Evolutionary conservation across 2,797 vertebrate species (phyloP).

Genomic region (Coluber constrictor): DNA sequence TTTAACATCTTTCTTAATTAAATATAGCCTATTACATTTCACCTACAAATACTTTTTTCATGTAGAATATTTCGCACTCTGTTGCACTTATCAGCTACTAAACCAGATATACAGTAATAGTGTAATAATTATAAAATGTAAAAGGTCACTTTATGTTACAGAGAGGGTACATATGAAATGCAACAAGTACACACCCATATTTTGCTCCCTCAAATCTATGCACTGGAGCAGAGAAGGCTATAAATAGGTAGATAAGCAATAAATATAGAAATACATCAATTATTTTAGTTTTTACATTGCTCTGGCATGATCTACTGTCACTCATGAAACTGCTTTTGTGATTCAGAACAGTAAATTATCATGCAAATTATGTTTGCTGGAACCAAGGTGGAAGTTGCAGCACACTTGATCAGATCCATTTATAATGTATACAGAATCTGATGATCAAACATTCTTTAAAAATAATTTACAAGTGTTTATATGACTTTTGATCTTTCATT

Average conservation of each 20-base stretch:
- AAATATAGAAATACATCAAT: background rate
- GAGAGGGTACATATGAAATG: background rate
- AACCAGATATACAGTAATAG: background rate
- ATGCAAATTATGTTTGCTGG: background rate
- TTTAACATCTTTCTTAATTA: background rate
- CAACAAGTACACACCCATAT: background rate
- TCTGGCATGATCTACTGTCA: background rate
- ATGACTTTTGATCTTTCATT: slow-evolving; percentile 1
- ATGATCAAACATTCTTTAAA: slow-evolving; percentile 28
- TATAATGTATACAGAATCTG: background rate
- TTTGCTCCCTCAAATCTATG: background rate
- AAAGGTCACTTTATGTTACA: background rate
- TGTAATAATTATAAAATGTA: background rate
- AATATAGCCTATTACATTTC: background rate
- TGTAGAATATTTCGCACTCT: background rate
- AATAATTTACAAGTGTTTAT: background rate
- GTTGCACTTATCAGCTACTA: background rate
- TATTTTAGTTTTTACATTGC: background rate
- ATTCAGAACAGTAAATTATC: background rate
- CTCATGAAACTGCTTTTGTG: background rate
- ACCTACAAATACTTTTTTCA: background rate
- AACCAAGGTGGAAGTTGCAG: background rate
- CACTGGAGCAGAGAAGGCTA: background rate
- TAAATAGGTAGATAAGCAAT: background rate
- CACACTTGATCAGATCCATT: background rate